A percentile compares a stretch with the other conserved stretches of the same genome.
phyloP scores from a whole-genome alignment of 2,113 vertebrate species.

The human (Homo sapiens) region GRCh38 chr7:152156501-152157000 shows the following conservation, averaged over 20 bases:
- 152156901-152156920: not conserved
- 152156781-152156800: slow-evolving; percentile 46
- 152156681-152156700: slow-evolving; percentile 45
- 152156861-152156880: not conserved
- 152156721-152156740: slow-evolving; percentile 61
- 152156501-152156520: not conserved
- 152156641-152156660: not conserved
- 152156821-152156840: not conserved
- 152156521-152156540: not conserved
- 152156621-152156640: not conserved
- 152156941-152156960: not conserved
- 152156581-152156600: not conserved
- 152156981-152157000: not conserved
- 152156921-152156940: not conserved
- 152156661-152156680: not conserved
- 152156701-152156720: slow-evolving; percentile 54
- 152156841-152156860: not conserved
- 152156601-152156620: not conserved
- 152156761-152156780: slow-evolving; percentile 64
- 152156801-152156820: not conserved
- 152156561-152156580: not conserved
- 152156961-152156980: not conserved
- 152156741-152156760: slow-evolving; percentile 45
- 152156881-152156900: not conserved
- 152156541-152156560: not conserved